phyloP scores from a whole-genome alignment of 2,113 vertebrate species.

The Gnathonemus longibarbis region DNA sequence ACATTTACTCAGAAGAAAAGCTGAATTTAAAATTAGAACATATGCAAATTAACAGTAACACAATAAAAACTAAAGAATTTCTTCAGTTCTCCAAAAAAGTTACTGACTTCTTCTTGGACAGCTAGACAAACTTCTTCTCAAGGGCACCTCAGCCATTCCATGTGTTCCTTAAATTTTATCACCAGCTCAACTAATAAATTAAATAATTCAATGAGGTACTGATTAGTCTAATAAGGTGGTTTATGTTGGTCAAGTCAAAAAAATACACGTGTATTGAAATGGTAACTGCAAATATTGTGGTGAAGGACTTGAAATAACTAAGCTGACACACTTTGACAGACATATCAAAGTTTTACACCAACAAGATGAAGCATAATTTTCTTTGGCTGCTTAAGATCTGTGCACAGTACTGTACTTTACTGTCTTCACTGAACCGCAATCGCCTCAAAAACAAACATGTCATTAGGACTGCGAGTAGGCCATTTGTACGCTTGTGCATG shows the following conservation, averaged over 20 bases:
- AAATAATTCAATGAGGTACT: neutral
- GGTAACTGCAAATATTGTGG: neutral
- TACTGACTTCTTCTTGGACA: neutral
- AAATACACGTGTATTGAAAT: neutral
- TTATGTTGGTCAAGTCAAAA: neutral
- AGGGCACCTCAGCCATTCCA: neutral
- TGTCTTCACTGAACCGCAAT: neutral
- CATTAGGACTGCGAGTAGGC: neutral
- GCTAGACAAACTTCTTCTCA: neutral
- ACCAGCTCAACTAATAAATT: neutral
- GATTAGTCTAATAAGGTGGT: neutral
- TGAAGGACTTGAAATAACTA: neutral
- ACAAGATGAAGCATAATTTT: neutral
- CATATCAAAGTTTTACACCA: neutral
- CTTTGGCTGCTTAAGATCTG: neutral
- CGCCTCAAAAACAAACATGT: neutral
- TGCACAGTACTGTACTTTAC: neutral
- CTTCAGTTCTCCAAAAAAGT: neutral
- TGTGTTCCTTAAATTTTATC: neutral
- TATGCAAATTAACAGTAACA: neutral
- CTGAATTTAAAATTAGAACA: neutral
- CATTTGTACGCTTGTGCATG: neutral
- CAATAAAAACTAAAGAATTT: neutral
- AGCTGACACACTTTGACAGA: neutral
- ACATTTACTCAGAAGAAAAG: neutral